Conservation (phyloP, 2,888 invertebrate species). For the Meganola albula region DNA sequence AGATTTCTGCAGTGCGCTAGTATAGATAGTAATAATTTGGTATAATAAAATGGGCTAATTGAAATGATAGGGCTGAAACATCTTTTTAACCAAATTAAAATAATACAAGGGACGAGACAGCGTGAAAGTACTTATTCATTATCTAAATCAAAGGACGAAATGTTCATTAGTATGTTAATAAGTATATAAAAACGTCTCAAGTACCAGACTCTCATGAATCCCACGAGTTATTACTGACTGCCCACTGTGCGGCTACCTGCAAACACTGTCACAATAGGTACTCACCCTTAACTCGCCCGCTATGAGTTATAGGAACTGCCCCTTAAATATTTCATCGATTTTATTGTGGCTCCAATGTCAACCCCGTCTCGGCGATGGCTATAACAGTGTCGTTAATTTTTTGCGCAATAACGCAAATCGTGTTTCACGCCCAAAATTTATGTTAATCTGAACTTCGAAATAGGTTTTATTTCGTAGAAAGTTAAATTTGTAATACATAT, state of each 20-base stretch:
- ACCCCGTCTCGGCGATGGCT: constrained; percentile 66
- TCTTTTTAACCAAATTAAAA: no score
- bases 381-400: constrained; percentile 58
- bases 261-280: constrained; percentile 48
- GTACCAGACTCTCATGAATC: constrained; percentile 27
- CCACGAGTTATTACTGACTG: constrained; percentile 34
- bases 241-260: constrained; percentile 62
- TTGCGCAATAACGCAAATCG: constrained; percentile 51
- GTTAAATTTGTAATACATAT: no score
- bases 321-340: constrained; percentile 76
- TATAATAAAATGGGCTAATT: no score
- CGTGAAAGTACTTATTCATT: no score
- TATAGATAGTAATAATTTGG: no score
- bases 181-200: constrained; percentile 35
- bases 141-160: no score
- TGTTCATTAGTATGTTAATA: constrained; percentile 36
- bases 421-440: constrained; percentile 49
- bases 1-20: no score
- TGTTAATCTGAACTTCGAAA: constrained; percentile 25
- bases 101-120: no score
- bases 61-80: no score
- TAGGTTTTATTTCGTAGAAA: constrained; percentile 15
- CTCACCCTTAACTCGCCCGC: constrained; percentile 43
- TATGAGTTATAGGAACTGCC: constrained; percentile 63
- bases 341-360: constrained; percentile 77